Evolutionary conservation across 2,888 invertebrate species (phyloP), one percentile per base, ranked within the genome.

Genomic region (Caenorhabditis zanzibari): DNA sequence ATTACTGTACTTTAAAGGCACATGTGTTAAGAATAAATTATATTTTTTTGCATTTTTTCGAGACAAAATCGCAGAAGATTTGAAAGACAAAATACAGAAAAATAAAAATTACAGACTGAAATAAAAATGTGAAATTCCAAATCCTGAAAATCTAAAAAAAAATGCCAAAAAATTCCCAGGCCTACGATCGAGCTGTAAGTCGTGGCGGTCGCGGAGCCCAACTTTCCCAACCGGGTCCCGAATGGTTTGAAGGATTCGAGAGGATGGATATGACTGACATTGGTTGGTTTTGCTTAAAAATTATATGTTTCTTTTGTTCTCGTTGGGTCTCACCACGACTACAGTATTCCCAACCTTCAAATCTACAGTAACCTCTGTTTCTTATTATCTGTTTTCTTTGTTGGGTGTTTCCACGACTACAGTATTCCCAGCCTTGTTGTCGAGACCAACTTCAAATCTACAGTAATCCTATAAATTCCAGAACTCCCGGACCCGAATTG

Each of bases 401-500:
- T n/a, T n/a, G n/a, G n/a, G n/a, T n/a, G n/a, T n/a, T n/a, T 32
- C 32, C 32, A 32, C 5, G 38, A 38, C 5, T 38, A 38, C 38
- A 10, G 38, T 38, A 38, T 6, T 38, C 12, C 2, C 32, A 32
- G 32, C 7, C 32, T 32, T n/a, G n/a, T n/a, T 32, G 32, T 4
- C 7, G 32, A 32, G 32, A 32, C 32, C 32, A n/a, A n/a, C n/a
- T n/a, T n/a, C n/a, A 32, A 32, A 32, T 7, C 32, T 32, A 32
- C 32, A 32, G 32, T 32, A 32, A 32, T 7, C 22, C 14, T n/a
- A n/a, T n/a, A n/a, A n/a, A n/a, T 81, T 84, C 22, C 73, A 82
- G 85, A 85, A 44, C 68, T 68, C 24, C 85, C 86, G 4, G 85
- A 84, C 26, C 76, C 85, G 14, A 77, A 76, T 22, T 87, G 87